These are phyloP conservation scores for Drosophila rellima DNA, from an alignment of 2,888 invertebrate genomes.

Conservation along the genomic window DNA sequence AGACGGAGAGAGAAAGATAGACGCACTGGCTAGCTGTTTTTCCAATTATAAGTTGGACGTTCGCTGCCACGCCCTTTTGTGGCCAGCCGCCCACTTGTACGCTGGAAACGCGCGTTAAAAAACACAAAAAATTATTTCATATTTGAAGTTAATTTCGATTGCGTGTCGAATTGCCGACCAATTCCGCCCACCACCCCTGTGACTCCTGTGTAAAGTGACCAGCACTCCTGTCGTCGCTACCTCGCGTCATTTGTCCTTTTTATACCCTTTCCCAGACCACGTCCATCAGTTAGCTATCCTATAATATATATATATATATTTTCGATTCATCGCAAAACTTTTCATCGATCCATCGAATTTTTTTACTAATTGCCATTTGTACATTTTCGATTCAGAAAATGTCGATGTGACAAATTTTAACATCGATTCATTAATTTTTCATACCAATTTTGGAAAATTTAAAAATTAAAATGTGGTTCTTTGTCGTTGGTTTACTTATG, in stretches of 20 bases:
- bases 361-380: too few relatives aligned
- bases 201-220: slow-evolving; percentile 35
- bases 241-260: slow-evolving; percentile 14
- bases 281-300: not conserved
- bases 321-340: too few relatives aligned
- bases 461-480: too few relatives aligned
- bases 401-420: too few relatives aligned
- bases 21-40: slow-evolving; percentile 57
- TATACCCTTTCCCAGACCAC: slow-evolving; percentile 7
- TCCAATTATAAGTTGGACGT: slow-evolving; percentile 80
- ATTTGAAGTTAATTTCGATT: slow-evolving; percentile 85
- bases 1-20: slow-evolving; percentile 27
- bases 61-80: slow-evolving; percentile 57
- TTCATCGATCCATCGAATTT: too few relatives aligned
- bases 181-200: slow-evolving; percentile 21
- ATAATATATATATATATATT: too few relatives aligned
- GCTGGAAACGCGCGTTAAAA: slow-evolving; percentile 72
- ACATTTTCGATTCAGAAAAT: too few relatives aligned
- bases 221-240: slow-evolving; percentile 51
- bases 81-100: slow-evolving; percentile 51
- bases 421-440: too few relatives aligned
- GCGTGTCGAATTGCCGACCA: slow-evolving; percentile 75
- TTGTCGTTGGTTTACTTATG: too few relatives aligned
- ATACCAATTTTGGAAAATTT: too few relatives aligned
- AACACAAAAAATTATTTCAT: slow-evolving; percentile 79